Evolutionary conservation across 2,888 invertebrate genomes (phyloP).

Genomic region (Apamea epomidion): DNA sequence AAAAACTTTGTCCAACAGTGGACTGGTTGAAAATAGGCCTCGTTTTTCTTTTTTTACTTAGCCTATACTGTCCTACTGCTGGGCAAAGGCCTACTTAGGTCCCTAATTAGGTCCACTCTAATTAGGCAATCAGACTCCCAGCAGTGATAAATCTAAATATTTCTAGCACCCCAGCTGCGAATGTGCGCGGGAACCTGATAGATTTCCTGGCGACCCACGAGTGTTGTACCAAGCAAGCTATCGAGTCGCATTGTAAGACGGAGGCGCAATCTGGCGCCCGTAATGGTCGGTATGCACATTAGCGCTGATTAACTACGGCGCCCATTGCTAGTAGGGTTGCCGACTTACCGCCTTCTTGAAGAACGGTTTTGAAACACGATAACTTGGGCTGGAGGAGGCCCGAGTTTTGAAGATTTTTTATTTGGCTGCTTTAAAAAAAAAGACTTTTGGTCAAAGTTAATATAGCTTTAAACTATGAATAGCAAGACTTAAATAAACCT

Average conservation of each 20-base stretch:
- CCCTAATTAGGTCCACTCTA: not conserved
- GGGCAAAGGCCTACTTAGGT: no score
- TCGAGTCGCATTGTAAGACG: conserved; percentile 51
- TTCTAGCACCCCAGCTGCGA: not conserved
- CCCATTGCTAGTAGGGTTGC: conserved; percentile 54
- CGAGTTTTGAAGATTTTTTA: not conserved
- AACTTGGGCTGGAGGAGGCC: not conserved
- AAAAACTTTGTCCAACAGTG: not conserved
- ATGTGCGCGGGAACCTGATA: conserved; percentile 24
- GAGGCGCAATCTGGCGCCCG: conserved; percentile 66
- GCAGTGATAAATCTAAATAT: not conserved
- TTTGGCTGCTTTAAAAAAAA: not conserved
- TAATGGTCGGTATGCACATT: conserved; percentile 73
- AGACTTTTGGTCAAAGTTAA: not conserved
- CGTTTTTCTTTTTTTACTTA: not conserved
- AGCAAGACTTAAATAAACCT: no score
- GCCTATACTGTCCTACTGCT: not conserved
- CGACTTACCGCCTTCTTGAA: not conserved
- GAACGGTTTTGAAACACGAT: conserved; percentile 11
- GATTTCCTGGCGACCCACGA: conserved; percentile 22
- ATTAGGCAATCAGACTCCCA: not conserved
- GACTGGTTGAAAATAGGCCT: not conserved
- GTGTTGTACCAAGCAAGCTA: conserved; percentile 35
- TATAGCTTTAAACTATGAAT: not conserved
- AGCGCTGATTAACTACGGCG: conserved; percentile 69